Evolutionary conservation across 2,113 vertebrate genomes (phyloP), one percentile per base, ranked within the genome.

Genomic region (Aramus guarauna): DNA sequence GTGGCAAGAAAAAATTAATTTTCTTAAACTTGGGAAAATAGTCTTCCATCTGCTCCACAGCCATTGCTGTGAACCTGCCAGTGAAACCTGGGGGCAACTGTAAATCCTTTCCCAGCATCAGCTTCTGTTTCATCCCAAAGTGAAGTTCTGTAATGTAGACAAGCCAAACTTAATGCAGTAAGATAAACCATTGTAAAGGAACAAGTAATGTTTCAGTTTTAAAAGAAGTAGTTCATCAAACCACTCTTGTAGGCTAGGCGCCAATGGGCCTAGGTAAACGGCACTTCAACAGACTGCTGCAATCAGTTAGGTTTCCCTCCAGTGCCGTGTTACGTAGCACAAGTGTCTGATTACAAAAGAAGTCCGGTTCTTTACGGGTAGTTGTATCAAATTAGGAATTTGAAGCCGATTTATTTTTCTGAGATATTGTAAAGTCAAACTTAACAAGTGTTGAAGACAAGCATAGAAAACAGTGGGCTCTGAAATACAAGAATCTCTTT

Each of bases 401-500:
- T 67, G 82, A 96, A 88, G 63, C 48, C 4, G 69, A 90, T 95
- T 86, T 94, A 73, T 85, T 92, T 96, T 96, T 86, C 91, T 82
- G 72, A 95, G 73, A 88, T 75, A 91, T 19, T 91, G 94, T 94
- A 84, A 93, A 97, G 92, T 97, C 95, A 97, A 95, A 88, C 84
- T 94, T 94, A 96, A 97, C 86, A 96, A 95, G 91, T 76, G 63
- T 76, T 83, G 77, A 95, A 97, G 89, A 74, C 85, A 93, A 91
- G 85, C 59, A 86, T 90, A 89, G 69, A 94, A 91, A 90, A 85
- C 73, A 84, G 30, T 36, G 36, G 55, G n/a, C 81, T 92, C 88
- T 9, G 34, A 94, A 96, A 94, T 19, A 96, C 80, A 97, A 97
- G 89, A 96, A 94, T 94, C 56, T 76, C 92, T 96, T 96, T 97